phyloP scores from a whole-genome alignment of 2,113 vertebrate species.

The Arothron firmamentum region DNA sequence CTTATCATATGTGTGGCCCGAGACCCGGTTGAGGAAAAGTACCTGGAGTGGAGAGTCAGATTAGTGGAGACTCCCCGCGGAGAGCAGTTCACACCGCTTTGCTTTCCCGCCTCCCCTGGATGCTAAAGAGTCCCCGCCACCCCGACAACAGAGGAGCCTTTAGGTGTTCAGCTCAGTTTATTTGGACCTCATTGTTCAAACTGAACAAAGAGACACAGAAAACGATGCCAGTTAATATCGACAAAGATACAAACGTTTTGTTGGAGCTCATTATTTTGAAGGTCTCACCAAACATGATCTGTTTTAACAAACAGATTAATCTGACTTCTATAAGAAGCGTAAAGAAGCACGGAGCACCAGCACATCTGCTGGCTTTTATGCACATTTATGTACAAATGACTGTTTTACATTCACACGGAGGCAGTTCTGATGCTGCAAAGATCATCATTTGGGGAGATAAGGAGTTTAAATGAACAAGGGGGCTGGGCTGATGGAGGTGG shows the following conservation, averaged over 20 bases:
- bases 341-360: constrained; percentile 6
- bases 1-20: constrained; percentile 49
- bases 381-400: constrained; percentile 1
- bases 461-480: constrained; percentile 26
- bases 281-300: constrained; percentile 13
- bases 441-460: constrained; percentile 19
- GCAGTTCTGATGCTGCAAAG: constrained; percentile 12
- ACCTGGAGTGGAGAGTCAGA: constrained; percentile 25
- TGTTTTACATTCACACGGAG: constrained; percentile 26
- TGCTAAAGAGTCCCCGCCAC: neutral
- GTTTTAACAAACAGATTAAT: constrained; percentile 63
- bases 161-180: constrained; percentile 59
- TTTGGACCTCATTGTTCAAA: constrained; percentile 47
- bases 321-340: constrained; percentile 70
- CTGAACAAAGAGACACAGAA: constrained; percentile 37
- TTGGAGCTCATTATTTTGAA: constrained; percentile 16
- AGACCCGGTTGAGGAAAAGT: constrained; percentile 37
- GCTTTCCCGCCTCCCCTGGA: neutral
- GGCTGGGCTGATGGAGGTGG: constrained; percentile 10
- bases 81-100: constrained; percentile 1
- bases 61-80: constrained; percentile 25
- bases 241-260: constrained; percentile 20
- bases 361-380: neutral
- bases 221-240: constrained; percentile 5
- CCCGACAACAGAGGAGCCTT: constrained; percentile 13